Conservation (phyloP, 2,888 invertebrate species). For the Xestia xanthographa region DNA sequence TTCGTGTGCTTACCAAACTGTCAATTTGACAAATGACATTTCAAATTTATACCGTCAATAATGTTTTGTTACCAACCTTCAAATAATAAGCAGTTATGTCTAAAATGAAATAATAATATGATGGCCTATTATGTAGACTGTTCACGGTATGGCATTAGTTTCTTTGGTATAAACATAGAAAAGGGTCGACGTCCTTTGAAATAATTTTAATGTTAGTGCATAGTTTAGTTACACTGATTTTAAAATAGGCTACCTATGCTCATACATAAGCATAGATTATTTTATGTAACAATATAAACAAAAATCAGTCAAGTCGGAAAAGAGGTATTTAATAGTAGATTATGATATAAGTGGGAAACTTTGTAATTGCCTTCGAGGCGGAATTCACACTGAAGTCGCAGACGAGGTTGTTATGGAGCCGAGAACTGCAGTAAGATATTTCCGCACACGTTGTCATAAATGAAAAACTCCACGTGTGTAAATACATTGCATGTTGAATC, state of each 20-base stretch:
- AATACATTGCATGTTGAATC: too few species aligned
- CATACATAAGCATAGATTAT: neutral
- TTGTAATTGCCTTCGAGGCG: too few species aligned
- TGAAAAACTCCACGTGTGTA: too few species aligned
- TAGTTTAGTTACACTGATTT: neutral
- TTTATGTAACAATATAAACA: neutral
- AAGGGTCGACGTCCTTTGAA: neutral
- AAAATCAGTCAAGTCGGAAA: neutral
- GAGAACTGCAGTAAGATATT: too few species aligned
- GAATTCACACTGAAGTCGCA: too few species aligned
- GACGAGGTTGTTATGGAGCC: too few species aligned
- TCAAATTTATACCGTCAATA: slow-evolving; percentile 1
- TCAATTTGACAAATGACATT: slow-evolving; percentile 45
- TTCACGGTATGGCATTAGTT: slow-evolving; percentile 14
- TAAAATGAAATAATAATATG: slow-evolving; percentile 35
- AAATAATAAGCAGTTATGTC: slow-evolving; percentile 25
- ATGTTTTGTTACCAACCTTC: slow-evolving; percentile 27
- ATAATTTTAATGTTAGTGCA: neutral
- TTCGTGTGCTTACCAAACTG: slow-evolving; percentile 18
- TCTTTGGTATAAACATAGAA: neutral
- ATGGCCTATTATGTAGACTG: neutral
- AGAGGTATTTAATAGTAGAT: neutral
- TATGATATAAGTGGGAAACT: too few species aligned
- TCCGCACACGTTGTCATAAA: too few species aligned
- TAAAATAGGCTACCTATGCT: neutral